Conservation (phyloP, 2,797 vertebrate species). For the Chromobotia macracanthus region DNA sequence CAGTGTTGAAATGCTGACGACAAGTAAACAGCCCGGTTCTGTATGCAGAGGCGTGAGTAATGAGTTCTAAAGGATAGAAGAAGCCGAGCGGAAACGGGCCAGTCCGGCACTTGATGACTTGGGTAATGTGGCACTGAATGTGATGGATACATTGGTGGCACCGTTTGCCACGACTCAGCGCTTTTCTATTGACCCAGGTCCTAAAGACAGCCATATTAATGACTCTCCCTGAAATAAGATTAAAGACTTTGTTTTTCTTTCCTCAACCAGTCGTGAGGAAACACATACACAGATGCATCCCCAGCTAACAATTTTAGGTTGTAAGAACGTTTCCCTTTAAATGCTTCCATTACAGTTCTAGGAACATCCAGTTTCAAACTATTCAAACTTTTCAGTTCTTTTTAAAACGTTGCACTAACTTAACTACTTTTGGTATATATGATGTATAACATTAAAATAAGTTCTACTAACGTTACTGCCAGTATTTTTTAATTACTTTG, state of each 20-base stretch:
- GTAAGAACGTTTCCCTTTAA: no score
- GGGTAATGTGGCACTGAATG: constrained; percentile 54
- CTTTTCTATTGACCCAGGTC: constrained; percentile 47
- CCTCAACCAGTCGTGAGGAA: constrained; percentile 12
- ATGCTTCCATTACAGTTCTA: no score
- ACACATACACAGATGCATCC: neutral
- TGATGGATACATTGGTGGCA: constrained; percentile 58
- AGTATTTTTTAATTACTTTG: no score
- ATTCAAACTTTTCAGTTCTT: no score
- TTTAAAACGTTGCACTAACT: no score
- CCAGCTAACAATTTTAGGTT: no score
- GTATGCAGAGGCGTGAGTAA: constrained; percentile 59
- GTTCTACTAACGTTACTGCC: no score
- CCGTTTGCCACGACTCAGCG: constrained; percentile 53
- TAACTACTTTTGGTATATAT: no score
- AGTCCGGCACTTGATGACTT: constrained; percentile 47
- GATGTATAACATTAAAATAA: no score
- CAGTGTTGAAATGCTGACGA: constrained; percentile 56
- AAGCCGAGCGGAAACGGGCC: constrained; percentile 55
- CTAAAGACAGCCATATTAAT: constrained; percentile 62
- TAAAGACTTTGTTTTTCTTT: constrained; percentile 47
- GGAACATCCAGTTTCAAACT: no score
- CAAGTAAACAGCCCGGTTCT: constrained; percentile 47
- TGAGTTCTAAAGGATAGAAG: constrained; percentile 50
- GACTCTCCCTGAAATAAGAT: constrained; percentile 58